Conservation (phyloP, 2,888 invertebrate species). For the Archips crataeganus region DNA sequence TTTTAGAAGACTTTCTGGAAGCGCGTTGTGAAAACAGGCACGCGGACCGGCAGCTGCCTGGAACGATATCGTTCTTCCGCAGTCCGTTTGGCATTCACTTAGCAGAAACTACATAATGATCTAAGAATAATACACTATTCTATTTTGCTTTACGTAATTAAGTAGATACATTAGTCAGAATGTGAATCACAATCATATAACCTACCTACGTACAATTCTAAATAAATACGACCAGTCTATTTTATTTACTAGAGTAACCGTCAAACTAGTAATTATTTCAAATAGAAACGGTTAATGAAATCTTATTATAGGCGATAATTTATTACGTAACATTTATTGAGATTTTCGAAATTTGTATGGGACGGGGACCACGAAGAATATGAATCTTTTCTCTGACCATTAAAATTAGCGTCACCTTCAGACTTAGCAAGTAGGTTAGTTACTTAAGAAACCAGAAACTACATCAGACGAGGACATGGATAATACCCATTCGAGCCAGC, state of each 20-base stretch:
- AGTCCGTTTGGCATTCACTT: neutral
- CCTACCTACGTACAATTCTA: no score
- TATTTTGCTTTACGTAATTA: neutral
- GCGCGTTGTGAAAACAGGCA: slow-evolving; percentile 44
- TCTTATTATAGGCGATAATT: no score
- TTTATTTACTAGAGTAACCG: no score
- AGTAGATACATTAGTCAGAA: neutral
- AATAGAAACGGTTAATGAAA: neutral
- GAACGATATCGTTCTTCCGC: neutral
- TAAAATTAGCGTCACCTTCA: slow-evolving; percentile 7
- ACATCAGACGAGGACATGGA: slow-evolving; percentile 50
- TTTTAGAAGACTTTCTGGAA: slow-evolving; percentile 52
- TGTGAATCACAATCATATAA: neutral
- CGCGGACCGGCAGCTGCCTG: slow-evolving; percentile 22
- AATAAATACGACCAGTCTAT: no score
- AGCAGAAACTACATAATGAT: neutral
- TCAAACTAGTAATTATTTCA: neutral
- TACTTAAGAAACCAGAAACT: slow-evolving; percentile 48
- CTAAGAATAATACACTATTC: neutral
- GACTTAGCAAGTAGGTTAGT: slow-evolving; percentile 50
- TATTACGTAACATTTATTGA: no score
- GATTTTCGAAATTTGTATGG: no score
- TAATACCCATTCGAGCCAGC: slow-evolving; percentile 51
- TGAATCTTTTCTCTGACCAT: no score
- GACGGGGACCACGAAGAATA: no score